phyloP scores from a whole-genome alignment of 2,888 invertebrate species.

The Cataglyphis rosenhaueri region DNA sequence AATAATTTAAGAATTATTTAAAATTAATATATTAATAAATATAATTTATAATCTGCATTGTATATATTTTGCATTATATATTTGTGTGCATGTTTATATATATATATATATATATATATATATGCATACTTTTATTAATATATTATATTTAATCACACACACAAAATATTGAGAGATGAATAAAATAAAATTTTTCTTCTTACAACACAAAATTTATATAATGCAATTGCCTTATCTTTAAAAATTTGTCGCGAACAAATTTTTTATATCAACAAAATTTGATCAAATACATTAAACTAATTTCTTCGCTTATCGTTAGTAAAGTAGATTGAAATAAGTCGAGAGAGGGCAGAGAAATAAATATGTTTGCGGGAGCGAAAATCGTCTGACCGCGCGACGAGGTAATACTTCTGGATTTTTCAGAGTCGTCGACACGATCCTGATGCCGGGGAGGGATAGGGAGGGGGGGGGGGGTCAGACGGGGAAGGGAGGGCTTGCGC shows the following conservation, averaged over 20 bases:
- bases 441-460: conserved; percentile 29
- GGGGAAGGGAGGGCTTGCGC: conserved; percentile 61
- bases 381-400: not conserved
- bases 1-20: too few species aligned
- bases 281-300: not conserved
- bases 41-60: too few species aligned
- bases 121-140: not conserved
- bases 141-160: not conserved
- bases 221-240: not conserved
- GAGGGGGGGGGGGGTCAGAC: not conserved
- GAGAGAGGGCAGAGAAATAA: conserved; percentile 1
- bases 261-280: not conserved
- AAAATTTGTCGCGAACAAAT: not conserved
- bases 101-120: not conserved
- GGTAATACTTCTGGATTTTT: conserved; percentile 44
- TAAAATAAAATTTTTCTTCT: not conserved
- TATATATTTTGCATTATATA: too few species aligned
- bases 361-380: conserved; percentile 28
- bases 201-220: not conserved
- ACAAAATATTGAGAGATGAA: not conserved
- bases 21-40: too few species aligned
- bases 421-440: conserved; percentile 61
- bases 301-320: not conserved
- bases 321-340: not conserved
- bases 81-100: not conserved